A percentile compares a stretch with the other conserved stretches of the same genome.
Conservation (phyloP, 2,113 vertebrate species). For the Malurus melanocephalus region DNA sequence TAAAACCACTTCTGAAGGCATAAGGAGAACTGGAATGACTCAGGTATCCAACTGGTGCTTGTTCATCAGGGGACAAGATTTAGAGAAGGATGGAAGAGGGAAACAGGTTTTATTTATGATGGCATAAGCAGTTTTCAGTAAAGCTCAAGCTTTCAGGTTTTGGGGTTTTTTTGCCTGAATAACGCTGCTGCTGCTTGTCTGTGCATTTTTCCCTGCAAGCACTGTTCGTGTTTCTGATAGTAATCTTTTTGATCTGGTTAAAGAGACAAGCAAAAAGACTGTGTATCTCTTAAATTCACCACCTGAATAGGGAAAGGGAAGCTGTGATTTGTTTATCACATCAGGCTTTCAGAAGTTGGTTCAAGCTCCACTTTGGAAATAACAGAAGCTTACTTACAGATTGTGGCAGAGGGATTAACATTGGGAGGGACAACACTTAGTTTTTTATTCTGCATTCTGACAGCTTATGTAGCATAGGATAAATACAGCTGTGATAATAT, state of each 20-base stretch:
- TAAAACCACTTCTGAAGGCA: fast-evolving
- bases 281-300: background rate
- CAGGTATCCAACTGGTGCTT: background rate
- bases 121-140: background rate
- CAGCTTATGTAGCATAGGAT: background rate
- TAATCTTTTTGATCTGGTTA: background rate
- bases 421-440: background rate
- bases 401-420: background rate
- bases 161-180: background rate
- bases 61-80: background rate
- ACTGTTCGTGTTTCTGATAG: background rate
- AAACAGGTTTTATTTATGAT: background rate
- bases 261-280: background rate
- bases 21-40: background rate
- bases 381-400: background rate
- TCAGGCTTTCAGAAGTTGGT: background rate
- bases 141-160: background rate
- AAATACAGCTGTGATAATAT: background rate
- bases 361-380: background rate
- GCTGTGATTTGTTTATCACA: background rate
- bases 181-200: background rate
- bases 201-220: background rate
- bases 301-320: background rate
- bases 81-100: background rate
- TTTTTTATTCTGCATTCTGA: background rate